These are phyloP conservation scores for Notothenia coriiceps DNA, from an alignment of 2,113 vertebrate genomes.

Conservation along the genomic window DNA sequence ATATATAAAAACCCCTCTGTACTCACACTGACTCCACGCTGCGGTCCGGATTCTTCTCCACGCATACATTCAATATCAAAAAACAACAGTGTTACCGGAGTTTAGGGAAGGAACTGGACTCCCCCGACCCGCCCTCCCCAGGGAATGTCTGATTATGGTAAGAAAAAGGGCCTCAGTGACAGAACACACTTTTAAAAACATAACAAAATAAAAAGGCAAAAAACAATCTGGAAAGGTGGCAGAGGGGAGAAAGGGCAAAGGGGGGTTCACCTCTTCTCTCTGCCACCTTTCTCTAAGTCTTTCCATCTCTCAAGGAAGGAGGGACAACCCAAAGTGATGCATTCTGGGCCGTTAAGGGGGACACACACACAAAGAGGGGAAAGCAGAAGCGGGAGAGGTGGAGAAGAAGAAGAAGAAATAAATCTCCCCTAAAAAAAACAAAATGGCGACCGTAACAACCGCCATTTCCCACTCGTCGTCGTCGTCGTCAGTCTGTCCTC, in stretches of 20 bases:
- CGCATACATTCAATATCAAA: conserved; percentile 80
- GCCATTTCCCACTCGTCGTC: background rate
- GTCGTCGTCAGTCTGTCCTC: conserved; percentile 39
- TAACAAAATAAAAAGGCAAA: conserved; percentile 40
- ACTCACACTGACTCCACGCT: conserved; percentile 10
- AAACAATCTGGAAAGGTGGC: conserved; percentile 45
- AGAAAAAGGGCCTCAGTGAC: conserved; percentile 51
- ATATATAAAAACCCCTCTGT: background rate
- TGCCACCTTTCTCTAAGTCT: conserved; percentile 31
- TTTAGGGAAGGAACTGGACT: conserved; percentile 43
- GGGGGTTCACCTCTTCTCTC: conserved; percentile 15
- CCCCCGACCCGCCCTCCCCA: background rate
- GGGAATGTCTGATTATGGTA: conserved; percentile 71
- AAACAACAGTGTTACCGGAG: conserved; percentile 75
- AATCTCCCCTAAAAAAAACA: conserved; percentile 7
- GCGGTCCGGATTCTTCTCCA: conserved; percentile 35
- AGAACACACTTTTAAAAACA: conserved; percentile 43
- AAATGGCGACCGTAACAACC: too few species aligned
- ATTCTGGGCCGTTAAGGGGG: conserved; percentile 33
- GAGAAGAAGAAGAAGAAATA: conserved; percentile 48
- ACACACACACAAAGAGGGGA: conserved; percentile 25
- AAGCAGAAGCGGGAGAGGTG: conserved; percentile 31
- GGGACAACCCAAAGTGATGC: conserved; percentile 27
- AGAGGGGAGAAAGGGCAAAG: background rate
- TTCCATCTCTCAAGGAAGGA: conserved; percentile 31